These are phyloP conservation scores for Cyclophora punctaria DNA, from an alignment of 2,888 invertebrate species.

Conservation along the genomic window DNA sequence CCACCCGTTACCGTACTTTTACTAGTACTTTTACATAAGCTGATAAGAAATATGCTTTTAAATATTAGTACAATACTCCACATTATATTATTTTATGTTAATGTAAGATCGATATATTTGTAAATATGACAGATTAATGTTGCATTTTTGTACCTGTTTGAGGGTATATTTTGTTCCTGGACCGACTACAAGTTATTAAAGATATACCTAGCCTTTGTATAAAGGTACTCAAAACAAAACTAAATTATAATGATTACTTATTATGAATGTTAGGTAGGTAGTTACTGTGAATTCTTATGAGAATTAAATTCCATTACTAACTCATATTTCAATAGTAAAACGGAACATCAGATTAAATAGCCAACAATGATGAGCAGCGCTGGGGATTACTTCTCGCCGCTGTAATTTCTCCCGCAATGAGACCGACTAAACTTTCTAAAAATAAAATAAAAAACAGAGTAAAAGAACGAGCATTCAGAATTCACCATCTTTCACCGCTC, in stretches of 20 bases:
- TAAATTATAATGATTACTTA: background rate
- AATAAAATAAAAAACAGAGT: slow-evolving; percentile 60
- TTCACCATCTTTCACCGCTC: slow-evolving; percentile 69
- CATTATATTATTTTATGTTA: slow-evolving; percentile 18
- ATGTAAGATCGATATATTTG: slow-evolving; percentile 10
- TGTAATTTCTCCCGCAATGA: slow-evolving; percentile 68
- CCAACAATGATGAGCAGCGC: slow-evolving; percentile 56
- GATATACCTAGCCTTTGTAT: too few relatives aligned
- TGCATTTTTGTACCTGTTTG: slow-evolving; percentile 38
- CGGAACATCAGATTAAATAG: slow-evolving; percentile 48
- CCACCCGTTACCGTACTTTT: slow-evolving; percentile 72
- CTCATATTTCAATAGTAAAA: slow-evolving; percentile 22
- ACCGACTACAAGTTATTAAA: too few relatives aligned
- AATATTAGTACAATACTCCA: slow-evolving; percentile 34
- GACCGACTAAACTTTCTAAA: slow-evolving; percentile 72
- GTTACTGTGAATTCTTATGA: slow-evolving; percentile 3
- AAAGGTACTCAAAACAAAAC: background rate
- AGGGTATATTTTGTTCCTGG: slow-evolving; percentile 21
- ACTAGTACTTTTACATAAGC: slow-evolving; percentile 46
- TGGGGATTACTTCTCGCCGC: slow-evolving; percentile 52
- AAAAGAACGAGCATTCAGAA: slow-evolving; percentile 66
- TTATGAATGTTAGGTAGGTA: slow-evolving; percentile 9
- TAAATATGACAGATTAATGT: slow-evolving; percentile 23
- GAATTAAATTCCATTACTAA: slow-evolving; percentile 8
- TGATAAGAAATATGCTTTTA: slow-evolving; percentile 53